Percentiles rank a stretch among this genome's conserved stretches.
These are phyloP conservation scores for Pristis pectinata DNA, from an alignment of 2,797 vertebrate species.

Conservation along the genomic window DNA sequence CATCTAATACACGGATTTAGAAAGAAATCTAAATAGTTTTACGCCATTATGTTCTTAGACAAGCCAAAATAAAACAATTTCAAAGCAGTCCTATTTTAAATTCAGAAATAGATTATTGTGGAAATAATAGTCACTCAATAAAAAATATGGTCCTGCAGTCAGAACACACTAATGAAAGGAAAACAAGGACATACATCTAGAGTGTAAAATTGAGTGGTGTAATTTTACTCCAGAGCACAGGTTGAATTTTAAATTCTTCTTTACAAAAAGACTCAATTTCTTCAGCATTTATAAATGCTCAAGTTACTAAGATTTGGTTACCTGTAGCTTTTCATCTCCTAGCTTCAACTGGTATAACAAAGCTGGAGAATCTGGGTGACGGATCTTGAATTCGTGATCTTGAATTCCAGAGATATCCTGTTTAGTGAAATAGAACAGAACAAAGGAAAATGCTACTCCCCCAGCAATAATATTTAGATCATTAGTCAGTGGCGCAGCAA, in stretches of 20 bases:
- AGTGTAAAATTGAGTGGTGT: neutral
- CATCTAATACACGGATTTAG: too few relatives aligned
- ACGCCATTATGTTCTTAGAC: neutral
- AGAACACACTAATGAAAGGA: neutral
- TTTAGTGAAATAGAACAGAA: neutral
- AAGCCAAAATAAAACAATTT: neutral
- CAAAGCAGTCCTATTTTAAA: neutral
- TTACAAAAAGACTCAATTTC: neutral
- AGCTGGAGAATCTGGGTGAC: conserved; percentile 84
- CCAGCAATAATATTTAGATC: too few relatives aligned
- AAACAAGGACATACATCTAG: neutral
- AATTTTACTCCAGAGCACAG: neutral
- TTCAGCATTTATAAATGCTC: neutral
- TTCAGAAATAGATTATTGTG: neutral
- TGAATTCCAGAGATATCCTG: conserved; percentile 94
- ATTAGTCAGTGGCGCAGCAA: too few relatives aligned
- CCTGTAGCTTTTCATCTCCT: conserved; percentile 94
- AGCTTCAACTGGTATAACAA: conserved; percentile 84
- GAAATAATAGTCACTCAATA: neutral
- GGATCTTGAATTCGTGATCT: conserved; percentile 92
- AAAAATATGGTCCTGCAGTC: neutral
- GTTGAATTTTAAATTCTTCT: neutral
- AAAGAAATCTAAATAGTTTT: too few relatives aligned
- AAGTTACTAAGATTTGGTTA: conserved; percentile 45
- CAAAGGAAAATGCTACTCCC: neutral